Conservation (phyloP, 2,797 vertebrate species). For the Betta splendens region DNA sequence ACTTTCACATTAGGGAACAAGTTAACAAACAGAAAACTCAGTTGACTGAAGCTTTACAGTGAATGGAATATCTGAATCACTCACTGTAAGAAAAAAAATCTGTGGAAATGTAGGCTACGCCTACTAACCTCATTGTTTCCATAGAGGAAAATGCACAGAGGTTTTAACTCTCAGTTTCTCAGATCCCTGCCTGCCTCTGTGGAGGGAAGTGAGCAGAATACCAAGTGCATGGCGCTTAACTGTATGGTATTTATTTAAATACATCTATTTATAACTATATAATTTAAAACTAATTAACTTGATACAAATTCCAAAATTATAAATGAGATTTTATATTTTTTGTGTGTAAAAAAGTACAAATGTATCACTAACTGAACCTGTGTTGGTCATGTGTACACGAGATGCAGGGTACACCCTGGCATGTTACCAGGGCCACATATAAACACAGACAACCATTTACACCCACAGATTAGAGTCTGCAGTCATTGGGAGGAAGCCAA, state of each 20-base stretch:
- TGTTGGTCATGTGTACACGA: too few relatives aligned
- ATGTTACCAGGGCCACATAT: too few relatives aligned
- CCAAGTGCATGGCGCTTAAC: constrained; percentile 12
- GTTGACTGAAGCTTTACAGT: constrained; percentile 63
- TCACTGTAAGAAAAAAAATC: constrained; percentile 61
- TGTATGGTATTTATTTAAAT: constrained; percentile 15
- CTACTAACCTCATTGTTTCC: constrained; percentile 78
- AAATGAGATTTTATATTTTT: too few relatives aligned
- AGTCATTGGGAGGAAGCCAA: too few relatives aligned
- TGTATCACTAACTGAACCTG: too few relatives aligned
- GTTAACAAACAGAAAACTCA: constrained; percentile 49
- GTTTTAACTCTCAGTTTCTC: constrained; percentile 54
- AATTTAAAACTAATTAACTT: too few relatives aligned
- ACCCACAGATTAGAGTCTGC: too few relatives aligned
- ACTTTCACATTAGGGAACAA: constrained; percentile 31
- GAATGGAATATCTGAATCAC: constrained; percentile 79
- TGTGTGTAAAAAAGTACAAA: too few relatives aligned
- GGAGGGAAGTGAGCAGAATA: constrained; percentile 44
- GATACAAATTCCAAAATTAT: too few relatives aligned
- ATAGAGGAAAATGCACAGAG: constrained; percentile 66
- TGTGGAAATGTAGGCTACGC: constrained; percentile 73
- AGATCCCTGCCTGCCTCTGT: constrained; percentile 48
- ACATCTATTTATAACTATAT: constrained; percentile 2
- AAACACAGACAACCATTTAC: too few relatives aligned
- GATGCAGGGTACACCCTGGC: too few relatives aligned